Conservation (phyloP, 2,113 vertebrate genomes). For the Muntiacus reevesi region DNA sequence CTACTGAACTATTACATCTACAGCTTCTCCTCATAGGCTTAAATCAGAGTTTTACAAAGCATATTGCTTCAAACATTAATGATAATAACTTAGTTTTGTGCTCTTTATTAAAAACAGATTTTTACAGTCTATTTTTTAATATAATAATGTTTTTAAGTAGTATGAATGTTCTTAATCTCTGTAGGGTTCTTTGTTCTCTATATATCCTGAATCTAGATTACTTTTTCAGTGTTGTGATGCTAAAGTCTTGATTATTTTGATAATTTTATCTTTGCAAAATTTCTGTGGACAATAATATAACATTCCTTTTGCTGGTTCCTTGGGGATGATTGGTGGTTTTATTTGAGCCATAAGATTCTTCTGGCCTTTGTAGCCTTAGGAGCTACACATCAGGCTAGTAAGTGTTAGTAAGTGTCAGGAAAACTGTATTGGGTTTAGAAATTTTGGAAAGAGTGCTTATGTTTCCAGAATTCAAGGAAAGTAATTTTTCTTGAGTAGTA, state of each 20-base stretch:
- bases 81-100: not conserved
- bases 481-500: not conserved
- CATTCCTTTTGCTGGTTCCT: not conserved
- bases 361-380: not conserved
- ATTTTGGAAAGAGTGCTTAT: not conserved
- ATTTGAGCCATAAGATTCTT: constrained; percentile 23
- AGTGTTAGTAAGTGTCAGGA: not conserved
- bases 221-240: not conserved
- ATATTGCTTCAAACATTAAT: not conserved
- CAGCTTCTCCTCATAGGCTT: not conserved
- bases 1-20: not conserved
- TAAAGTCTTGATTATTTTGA: not conserved
- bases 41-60: not conserved
- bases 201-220: not conserved
- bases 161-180: not conserved
- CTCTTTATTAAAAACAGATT: constrained; percentile 27
- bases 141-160: not conserved
- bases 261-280: constrained; percentile 29
- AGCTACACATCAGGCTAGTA: not conserved
- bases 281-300: not conserved
- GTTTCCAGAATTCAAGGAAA: constrained; percentile 15
- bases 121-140: not conserved
- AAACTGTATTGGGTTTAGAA: not conserved
- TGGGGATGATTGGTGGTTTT: constrained; percentile 22
- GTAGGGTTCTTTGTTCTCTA: not conserved